Evolutionary conservation across 1,140 invertebrate genomes (phyloP).

Genomic region (Papilio polyxenes): DNA sequence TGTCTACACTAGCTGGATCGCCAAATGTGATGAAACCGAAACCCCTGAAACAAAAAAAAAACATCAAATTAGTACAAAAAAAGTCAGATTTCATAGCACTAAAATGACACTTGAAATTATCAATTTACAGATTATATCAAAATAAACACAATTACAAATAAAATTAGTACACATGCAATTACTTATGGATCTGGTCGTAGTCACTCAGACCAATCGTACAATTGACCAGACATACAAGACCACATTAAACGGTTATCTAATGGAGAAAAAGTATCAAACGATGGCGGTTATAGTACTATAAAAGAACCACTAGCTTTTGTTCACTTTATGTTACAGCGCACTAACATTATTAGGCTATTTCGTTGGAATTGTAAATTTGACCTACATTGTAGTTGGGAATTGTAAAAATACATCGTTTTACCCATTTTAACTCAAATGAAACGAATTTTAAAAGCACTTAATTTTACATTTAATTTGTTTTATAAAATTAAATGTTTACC

Average conservation of each 20-base stretch:
- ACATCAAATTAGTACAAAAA: conserved; percentile 49
- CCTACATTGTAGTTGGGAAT: conserved; percentile 25
- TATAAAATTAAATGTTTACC: neutral
- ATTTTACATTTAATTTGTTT: conserved; percentile 4
- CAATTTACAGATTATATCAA: too few species aligned
- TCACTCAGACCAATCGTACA: conserved; percentile 10
- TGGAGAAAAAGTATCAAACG: conserved; percentile 34
- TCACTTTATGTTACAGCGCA: conserved; percentile 33
- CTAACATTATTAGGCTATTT: conserved; percentile 36
- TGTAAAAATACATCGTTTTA: conserved; percentile 23
- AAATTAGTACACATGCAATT: neutral
- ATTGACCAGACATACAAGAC: conserved; percentile 32
- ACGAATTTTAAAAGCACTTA: neutral
- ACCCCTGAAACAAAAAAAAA: conserved; percentile 90
- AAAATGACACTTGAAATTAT: too few species aligned
- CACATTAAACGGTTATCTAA: conserved; percentile 35
- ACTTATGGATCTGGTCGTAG: conserved; percentile 8
- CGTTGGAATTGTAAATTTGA: conserved; percentile 37
- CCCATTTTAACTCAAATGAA: neutral
- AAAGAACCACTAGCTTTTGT: conserved; percentile 37
- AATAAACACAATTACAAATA: neutral
- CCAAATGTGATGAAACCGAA: conserved; percentile 98
- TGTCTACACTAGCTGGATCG: conserved; percentile 95
- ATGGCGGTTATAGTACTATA: conserved; percentile 37
- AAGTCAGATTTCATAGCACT: neutral